Evolutionary conservation across 1,140 invertebrate genomes (phyloP).

Genomic region (Tetramorium parvispinum): DNA sequence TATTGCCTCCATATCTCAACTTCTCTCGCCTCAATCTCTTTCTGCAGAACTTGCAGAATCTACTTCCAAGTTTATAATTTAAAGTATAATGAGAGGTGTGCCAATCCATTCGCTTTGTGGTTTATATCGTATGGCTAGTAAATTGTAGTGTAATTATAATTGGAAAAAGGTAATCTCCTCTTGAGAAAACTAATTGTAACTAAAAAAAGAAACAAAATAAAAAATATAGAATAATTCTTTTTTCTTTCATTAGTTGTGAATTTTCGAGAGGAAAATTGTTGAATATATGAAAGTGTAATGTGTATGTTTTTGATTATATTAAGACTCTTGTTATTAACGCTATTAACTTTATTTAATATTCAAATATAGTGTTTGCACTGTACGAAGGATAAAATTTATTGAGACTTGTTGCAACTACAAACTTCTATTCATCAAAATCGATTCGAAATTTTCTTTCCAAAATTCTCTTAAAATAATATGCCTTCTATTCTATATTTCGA

Average conservation of each 20-base stretch:
- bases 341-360: background rate
- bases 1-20: background rate
- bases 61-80: slow-evolving; percentile 8
- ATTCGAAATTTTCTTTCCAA: background rate
- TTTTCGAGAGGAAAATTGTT: background rate
- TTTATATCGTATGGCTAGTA: background rate
- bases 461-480: background rate
- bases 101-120: background rate
- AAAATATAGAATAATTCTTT: background rate
- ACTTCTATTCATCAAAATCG: background rate
- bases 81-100: background rate
- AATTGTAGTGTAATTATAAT: background rate
- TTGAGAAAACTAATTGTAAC: background rate
- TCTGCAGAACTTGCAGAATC: background rate
- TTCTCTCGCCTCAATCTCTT: background rate
- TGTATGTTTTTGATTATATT: background rate
- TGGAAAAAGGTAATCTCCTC: background rate
- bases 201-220: background rate
- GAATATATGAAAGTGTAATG: background rate
- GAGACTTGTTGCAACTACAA: background rate
- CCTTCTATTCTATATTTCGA: background rate
- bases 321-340: background rate
- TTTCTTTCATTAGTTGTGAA: background rate
- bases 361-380: background rate
- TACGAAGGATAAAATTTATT: background rate